Base-by-base conservation (phyloP, 2,888 invertebrate genomes). In the Drosophila maculinotata region DNA sequence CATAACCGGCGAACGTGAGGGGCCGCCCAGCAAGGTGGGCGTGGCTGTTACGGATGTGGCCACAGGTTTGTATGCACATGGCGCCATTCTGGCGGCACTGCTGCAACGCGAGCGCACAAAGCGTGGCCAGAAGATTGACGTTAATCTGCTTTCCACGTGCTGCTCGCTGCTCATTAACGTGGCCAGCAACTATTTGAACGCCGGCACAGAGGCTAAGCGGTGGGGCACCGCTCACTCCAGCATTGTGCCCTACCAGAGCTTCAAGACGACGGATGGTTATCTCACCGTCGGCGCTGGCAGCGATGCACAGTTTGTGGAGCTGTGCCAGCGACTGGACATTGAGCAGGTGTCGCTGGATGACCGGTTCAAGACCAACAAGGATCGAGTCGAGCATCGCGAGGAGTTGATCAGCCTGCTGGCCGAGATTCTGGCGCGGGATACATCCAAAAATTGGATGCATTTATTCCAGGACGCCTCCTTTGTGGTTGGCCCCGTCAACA, bases 191-290 rank as follows among this genome's bases (percentile, higher is more conserved):
- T 99, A 96, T 91, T 92, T 99, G 25, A 99, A 99, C 90, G 95
- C 95, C 42, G 95, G 95, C 0, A 93, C 93, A 20, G 96, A 97
- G 83, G 96, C 95, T 0, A 92, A 93, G 59, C 93, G 97, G 48
- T 96, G 95, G 94, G 99, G 99, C n/a, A 98, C 98, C 0, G 96
- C 96, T 0, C 99, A 99, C 90, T 96, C 95, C 63, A 98, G 97
- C 89, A 95, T 99, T 64, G 99, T 99, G 0, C 99, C 99, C 0
- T 99, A 99, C 89, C 95, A 98, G 93, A 94, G 96, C 2, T 99
- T 98, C 88, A 93, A 94, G 86, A 97, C 97, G 0, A 93, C 93
- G 88, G 95, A 97, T 90, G 96, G 96, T 0, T 95, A 95, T 85
- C 93, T 98, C 53, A 96, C 98, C 0, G 93, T 98, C 3, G 98